A percentile compares a stretch with the other conserved stretches of the same genome.
phyloP scores from a whole-genome alignment of 2,888 invertebrate species.

The Punctoribates punctum region DNA sequence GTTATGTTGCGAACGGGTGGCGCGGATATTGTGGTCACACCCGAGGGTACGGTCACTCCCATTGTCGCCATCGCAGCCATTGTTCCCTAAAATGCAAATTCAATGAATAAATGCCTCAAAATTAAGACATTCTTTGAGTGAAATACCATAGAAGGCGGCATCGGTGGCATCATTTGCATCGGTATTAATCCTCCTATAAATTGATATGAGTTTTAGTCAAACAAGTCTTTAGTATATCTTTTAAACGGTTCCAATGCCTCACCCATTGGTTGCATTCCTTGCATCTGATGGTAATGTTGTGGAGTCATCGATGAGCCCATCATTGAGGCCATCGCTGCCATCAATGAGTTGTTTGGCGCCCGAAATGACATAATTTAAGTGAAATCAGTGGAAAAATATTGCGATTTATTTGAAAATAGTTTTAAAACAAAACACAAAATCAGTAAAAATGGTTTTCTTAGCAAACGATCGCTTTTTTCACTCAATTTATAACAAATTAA shows the following conservation, averaged over 20 bases:
- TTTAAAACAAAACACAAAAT: background rate
- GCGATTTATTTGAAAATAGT: background rate
- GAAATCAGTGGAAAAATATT: background rate
- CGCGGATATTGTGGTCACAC: constrained; percentile 44
- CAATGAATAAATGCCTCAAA: background rate
- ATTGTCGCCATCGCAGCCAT: background rate
- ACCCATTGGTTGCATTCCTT: constrained; percentile 28
- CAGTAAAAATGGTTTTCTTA: background rate
- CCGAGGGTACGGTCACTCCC: constrained; percentile 44
- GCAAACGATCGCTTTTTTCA: background rate
- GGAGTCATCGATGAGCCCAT: constrained; percentile 30
- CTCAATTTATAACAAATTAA: background rate
- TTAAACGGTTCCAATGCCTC: background rate
- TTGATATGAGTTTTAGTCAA: background rate
- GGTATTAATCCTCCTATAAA: background rate
- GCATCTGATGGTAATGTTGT: constrained; percentile 1
- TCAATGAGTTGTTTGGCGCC: constrained; percentile 7
- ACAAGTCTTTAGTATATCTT: background rate
- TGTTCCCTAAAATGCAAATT: background rate
- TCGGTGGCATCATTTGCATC: constrained; percentile 35
- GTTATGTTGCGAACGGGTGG: constrained; percentile 43
- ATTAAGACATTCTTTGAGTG: background rate
- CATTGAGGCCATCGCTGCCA: constrained; percentile 40
- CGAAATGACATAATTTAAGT: constrained; percentile 24
- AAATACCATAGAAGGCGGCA: constrained; percentile 18